Evolutionary conservation across 2,113 vertebrate species (phyloP), one percentile per base, ranked within the genome.

Genomic region (Symphodus melops): DNA sequence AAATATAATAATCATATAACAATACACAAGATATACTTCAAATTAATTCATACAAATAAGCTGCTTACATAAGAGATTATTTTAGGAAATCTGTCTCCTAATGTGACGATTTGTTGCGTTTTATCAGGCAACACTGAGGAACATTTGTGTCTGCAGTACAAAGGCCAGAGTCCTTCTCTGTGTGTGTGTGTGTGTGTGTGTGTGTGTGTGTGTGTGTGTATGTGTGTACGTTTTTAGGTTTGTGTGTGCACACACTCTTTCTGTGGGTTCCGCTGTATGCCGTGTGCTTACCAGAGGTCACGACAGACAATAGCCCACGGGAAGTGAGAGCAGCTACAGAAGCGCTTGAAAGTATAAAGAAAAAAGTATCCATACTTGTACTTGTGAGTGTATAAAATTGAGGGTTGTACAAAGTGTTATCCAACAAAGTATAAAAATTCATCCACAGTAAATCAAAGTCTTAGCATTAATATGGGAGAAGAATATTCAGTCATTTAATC

Each of bases 1-100:
- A 87, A 89, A 91, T 86, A 89, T 68, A 61, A 65, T 82, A 83
- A 92, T 85, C 86, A 72, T 79, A 69, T 62, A 68, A 86, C 55
- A 83, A 83, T 68, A 62, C 62, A 61, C 44, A 70, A 83, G 70
- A 86, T 77, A 83, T 79, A 79, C 75, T 56, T 72, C 77, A 77
- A 77, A 87, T 72, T 77, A 73, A 85, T 81, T 86, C 63, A 68
- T 57, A 72, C 62, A 74, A 86, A 84, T 76, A 75, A 76, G 49
- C 69, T 68, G 36, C 90, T 88, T 84, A 78, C 69, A 39, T 71
- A 86, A 88, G 36, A 46, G 48, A 82, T 66, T 76, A 62, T 55
- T 62, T 77, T 72, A 37, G 82, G 72, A 81, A 73, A 51, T 73
- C 20, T 74, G 46, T 79, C 41, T 86, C 21, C 59, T 78, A 67